Evolutionary conservation across 2,888 invertebrate species (phyloP).

Genomic region (Acanthosoma haemorrhoidale): DNA sequence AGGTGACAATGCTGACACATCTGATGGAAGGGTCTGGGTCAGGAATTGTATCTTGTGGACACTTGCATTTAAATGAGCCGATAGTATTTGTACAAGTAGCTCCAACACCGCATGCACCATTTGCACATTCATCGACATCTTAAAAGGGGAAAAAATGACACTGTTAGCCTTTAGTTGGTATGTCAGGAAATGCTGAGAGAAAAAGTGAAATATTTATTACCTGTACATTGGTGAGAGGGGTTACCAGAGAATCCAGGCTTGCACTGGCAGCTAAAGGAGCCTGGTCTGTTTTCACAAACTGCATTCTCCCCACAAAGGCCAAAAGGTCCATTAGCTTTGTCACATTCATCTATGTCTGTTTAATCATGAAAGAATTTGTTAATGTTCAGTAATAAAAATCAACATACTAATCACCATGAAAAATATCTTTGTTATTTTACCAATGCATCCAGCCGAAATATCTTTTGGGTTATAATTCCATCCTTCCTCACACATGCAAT

Average conservation of each 20-base stretch:
- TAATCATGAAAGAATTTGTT: background rate
- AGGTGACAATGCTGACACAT: slow-evolving; percentile 77
- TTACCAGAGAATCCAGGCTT: slow-evolving; percentile 81
- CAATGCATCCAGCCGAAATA: slow-evolving; percentile 80
- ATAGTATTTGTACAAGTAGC: slow-evolving; percentile 73
- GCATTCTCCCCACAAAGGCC: slow-evolving; percentile 82
- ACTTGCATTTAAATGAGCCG: slow-evolving; percentile 72
- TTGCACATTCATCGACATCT: slow-evolving; percentile 76
- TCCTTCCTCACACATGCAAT: slow-evolving; percentile 87
- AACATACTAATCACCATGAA: background rate
- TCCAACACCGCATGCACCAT: slow-evolving; percentile 68
- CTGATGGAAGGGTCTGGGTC: slow-evolving; percentile 77
- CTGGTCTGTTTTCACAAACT: slow-evolving; percentile 71
- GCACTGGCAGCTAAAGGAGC: slow-evolving; percentile 75
- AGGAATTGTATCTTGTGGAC: slow-evolving; percentile 73
- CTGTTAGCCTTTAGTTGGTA: background rate
- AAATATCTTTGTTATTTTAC: slow-evolving; percentile 44
- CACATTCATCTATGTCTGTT: slow-evolving; percentile 85
- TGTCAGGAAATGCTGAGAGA: background rate
- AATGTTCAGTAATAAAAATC: background rate
- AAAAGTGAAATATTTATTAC: slow-evolving; percentile 43
- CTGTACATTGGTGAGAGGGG: slow-evolving; percentile 68
- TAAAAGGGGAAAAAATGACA: slow-evolving; percentile 25
- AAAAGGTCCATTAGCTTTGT: slow-evolving; percentile 65
- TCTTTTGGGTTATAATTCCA: slow-evolving; percentile 89